Conservation (phyloP, 2,113 vertebrate species). For the Bos indicus region DNA sequence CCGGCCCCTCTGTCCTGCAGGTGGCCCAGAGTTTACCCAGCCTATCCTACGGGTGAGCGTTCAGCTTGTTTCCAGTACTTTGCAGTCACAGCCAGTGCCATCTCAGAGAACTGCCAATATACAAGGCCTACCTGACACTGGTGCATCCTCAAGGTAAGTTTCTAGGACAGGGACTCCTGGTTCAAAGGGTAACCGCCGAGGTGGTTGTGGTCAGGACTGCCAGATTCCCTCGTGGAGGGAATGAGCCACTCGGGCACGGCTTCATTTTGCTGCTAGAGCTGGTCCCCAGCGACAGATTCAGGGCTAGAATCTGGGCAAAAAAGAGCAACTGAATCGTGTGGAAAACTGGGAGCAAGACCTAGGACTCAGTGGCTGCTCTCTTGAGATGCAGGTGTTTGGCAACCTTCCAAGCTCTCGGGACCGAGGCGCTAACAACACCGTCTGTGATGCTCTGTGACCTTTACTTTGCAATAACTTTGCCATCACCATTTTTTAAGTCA, state of each 20-base stretch:
- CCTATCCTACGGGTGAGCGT: fast-evolving
- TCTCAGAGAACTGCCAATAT: background rate
- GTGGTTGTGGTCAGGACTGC: background rate
- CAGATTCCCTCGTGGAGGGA: fast-evolving
- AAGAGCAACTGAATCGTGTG: fast-evolving
- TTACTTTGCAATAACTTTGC: background rate
- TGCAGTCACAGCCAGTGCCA: fast-evolving
- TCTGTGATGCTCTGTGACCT: background rate
- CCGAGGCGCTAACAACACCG: fast-evolving
- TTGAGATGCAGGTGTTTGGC: background rate
- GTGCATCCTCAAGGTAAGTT: too few species aligned
- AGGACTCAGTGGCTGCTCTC: background rate
- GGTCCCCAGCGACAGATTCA: fast-evolving
- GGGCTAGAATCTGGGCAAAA: background rate
- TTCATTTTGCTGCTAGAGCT: background rate
- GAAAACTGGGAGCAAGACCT: background rate
- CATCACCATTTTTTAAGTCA: background rate
- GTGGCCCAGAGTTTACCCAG: fast-evolving
- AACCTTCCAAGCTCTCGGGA: background rate
- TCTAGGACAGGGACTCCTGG: background rate
- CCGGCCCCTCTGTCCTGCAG: fast-evolving
- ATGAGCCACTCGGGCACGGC: fast-evolving
- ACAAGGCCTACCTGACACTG: fast-evolving
- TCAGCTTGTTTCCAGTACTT: background rate
- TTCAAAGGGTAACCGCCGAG: fast-evolving